Evolutionary conservation across 2,113 vertebrate species (phyloP), one percentile per base, ranked within the genome.

Genomic region (Parotia lawesii): DNA sequence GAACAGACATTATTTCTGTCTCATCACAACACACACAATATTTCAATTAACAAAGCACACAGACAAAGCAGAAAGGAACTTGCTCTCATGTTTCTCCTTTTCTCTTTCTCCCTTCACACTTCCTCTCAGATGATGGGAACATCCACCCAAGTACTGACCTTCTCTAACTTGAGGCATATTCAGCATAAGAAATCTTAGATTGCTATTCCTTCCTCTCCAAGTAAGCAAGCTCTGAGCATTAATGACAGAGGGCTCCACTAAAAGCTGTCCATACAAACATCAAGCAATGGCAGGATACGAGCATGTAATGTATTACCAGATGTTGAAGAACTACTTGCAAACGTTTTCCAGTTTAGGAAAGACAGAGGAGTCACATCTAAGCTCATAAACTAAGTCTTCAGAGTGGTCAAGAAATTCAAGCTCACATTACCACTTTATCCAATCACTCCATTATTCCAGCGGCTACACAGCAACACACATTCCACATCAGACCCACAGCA

Each of bases 231-330:
- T 73, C 40, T 70, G 20, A 77, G 24, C 42, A 54, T 13, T 60
- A 44, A 42, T 15, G 44, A 56, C 1, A 1, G 40, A 85, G 18
- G 10, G 20, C 18, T 40, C 57, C 37, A 35, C 15, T 66, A 80
- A 61, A 64, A 91, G 64, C 54, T 40, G 66, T 13, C n/a, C 2
- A 40, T 15, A 45, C 33, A 74, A 62, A 74, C 9, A 1, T 5
- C 51, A 78, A 51, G 37, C 2, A 31, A 64, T 5, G 2, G 5
- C 74, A 87, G 53, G 65, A 58, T 11, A 44, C 0, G 0, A 85
- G 12, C 35, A 21, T 0, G 0, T 24, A 40, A 75, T 4, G 0
- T 4, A 37, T n/a, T 35, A 33, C 18, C 31, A 44, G 48, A 21
- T 15, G n/a, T 2, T 27, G 38, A 73, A 61, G 33, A 85, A 54